Evolutionary conservation across 2,888 invertebrate genomes (phyloP), one percentile per base, ranked within the genome.

Genomic region (Tinea semifulvella): DNA sequence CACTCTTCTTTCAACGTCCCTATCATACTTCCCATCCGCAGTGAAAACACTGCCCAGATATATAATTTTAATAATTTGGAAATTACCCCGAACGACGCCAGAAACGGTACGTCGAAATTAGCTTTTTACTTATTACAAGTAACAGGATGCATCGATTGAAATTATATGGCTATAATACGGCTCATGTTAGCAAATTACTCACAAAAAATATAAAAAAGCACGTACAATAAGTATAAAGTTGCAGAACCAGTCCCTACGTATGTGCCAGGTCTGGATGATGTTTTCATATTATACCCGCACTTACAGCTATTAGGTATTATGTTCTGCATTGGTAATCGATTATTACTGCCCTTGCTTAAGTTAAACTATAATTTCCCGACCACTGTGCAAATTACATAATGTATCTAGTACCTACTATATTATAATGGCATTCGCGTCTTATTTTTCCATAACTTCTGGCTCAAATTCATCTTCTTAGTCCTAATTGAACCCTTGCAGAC

Each of bases 121-220:
- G 20, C 2, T 19, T 40, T 40, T 38, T 36, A 13, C 17, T 22
- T 40, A 40, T 40, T 40, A 40, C 40, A 22, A 40, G 17, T 40
- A 40, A 40, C 40, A 40, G 40, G 40, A 40, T 40, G 40, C 40
- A 14, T 40, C 40, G 40, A 40, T 40, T 40, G 40, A 40, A 40
- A 40, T 40, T 40, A 40, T 40, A 40, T 10, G 40, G 22, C 40
- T 10, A 40, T 20, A 40, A 40, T 22, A 22, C 40, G 19, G 22
- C 14, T 2, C 22, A 40, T 40, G 40, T 40, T 13, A 22, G 40
- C 40, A 40, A 40, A 40, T 40, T 40, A 22, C 40, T 40, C 17
- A 22, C 11, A 40, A 40, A 40, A 40, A 22, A 17, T 40, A 22
- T 18, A 18, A 36, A 36, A 36, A 17, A 35, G n/a, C 13, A 2